Evolutionary conservation across 2,888 invertebrate species (phyloP), one percentile per base, ranked within the genome.

Genomic region (Phlogophora meticulosa): DNA sequence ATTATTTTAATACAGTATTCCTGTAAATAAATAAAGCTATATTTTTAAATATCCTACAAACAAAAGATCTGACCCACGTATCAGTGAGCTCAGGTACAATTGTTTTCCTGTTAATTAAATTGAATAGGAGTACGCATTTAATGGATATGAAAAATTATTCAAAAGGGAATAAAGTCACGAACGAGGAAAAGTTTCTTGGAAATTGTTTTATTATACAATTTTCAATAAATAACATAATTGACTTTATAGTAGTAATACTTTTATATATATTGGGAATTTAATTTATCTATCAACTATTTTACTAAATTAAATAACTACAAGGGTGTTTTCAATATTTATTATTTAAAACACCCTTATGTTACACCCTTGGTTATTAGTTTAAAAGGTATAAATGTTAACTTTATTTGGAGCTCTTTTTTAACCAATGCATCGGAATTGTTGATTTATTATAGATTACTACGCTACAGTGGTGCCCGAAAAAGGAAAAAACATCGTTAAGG

Each of bases 71-170:
- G 11, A 45, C 7, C 15, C 13, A 17, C n/a, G n/a, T 15, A 45
- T 24, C 15, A n/a, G n/a, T n/a, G n/a, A n/a, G n/a, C n/a, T 17
- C 4, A 7, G 13, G 3, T 17, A 13, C 24, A 15, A 34, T 72
- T 71, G 17, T 24, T 51, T 62, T 38, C 36, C 67, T 38, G 51
- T 68, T 42, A 52, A 42, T 36, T 46, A 36, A 68, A 42, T 45
- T 43, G 9, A 40, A 75, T 34, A 64, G 28, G 45, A 4, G 34
- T 34, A 71, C 17, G 13, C 28, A 4, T 45, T 43, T 32, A 53
- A 42, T 52, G 13, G 34, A 28, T 36, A 52, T 40, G 15, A 48
- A 40, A 67, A 52, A 28, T 1, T 4, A 40, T 40, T 22, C 17
- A 52, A 46, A 7, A 34, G 32, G 40, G 10, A 66, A 48, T 22